Evolutionary conservation across 1,140 invertebrate species (phyloP).

Genomic region (Drosophila nigrodunni): DNA sequence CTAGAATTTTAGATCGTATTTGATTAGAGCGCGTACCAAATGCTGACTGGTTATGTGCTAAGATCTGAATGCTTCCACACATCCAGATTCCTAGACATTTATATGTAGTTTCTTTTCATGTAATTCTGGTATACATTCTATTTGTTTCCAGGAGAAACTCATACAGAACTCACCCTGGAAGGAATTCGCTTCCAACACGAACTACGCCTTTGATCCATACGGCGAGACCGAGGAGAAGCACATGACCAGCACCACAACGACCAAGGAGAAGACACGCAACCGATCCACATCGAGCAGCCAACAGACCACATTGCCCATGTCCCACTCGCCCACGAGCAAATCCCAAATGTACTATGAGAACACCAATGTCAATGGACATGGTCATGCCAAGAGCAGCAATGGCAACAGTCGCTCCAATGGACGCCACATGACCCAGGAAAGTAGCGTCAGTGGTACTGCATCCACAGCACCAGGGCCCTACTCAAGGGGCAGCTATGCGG

Average conservation of each 20-base stretch:
- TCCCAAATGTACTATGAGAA: constrained; percentile 81
- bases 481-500: constrained; percentile 84
- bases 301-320: constrained; percentile 83
- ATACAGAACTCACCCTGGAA: constrained; percentile 94
- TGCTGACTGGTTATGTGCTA: constrained; percentile 78
- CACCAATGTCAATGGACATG: constrained; percentile 63
- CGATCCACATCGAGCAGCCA: constrained; percentile 70
- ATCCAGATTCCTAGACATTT: constrained; percentile 5
- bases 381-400: constrained; percentile 59
- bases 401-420: constrained; percentile 60
- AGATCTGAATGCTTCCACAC: constrained; percentile 7
- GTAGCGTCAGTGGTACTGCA: constrained; percentile 33
- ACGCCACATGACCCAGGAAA: constrained; percentile 79
- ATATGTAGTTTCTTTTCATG: not conserved
- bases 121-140: constrained; percentile 4
- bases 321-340: constrained; percentile 84
- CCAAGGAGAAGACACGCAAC: constrained; percentile 72
- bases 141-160: constrained; percentile 89
- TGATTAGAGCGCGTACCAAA: constrained; percentile 54
- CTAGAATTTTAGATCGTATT: constrained; percentile 27
- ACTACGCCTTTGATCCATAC: constrained; percentile 94
- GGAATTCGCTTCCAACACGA: constrained; percentile 93
- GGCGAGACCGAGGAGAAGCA: constrained; percentile 90
- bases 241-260: constrained; percentile 83
- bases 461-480: constrained; percentile 51